Evolutionary conservation across 2,113 vertebrate genomes (phyloP).

Genomic region (Sturnus vulgaris): DNA sequence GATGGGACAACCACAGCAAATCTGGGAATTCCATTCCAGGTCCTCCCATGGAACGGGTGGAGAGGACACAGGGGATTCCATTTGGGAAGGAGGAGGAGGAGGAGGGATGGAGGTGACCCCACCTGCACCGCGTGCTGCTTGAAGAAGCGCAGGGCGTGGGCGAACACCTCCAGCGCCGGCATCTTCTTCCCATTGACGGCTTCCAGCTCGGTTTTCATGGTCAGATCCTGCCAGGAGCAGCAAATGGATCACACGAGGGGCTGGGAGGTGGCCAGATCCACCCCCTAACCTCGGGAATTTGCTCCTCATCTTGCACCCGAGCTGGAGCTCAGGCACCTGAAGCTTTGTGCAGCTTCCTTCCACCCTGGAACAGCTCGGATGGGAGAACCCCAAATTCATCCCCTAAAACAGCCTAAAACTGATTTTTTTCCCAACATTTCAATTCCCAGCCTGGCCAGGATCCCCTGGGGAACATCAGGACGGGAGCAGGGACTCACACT

Average conservation of each 20-base stretch:
- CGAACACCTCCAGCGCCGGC: slow-evolving; percentile 89
- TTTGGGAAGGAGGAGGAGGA: neutral
- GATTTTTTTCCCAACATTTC: neutral
- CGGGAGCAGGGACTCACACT: slow-evolving; percentile 70
- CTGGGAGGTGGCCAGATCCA: fast-evolving
- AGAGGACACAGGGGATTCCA: neutral
- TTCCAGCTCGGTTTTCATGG: slow-evolving; percentile 86
- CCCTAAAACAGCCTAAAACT: fast-evolving
- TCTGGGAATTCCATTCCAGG: neutral
- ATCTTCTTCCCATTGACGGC: slow-evolving; percentile 86
- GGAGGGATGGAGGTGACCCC: neutral
- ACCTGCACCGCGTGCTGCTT: slow-evolving; percentile 91
- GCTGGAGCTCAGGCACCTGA: neutral
- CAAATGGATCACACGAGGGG: fast-evolving
- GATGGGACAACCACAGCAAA: fast-evolving
- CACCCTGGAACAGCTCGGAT: fast-evolving
- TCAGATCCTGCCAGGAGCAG: slow-evolving; percentile 72
- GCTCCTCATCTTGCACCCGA: fast-evolving
- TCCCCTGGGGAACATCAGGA: fast-evolving
- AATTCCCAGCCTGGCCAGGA: neutral
- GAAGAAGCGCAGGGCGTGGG: slow-evolving; percentile 90
- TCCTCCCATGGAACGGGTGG: fast-evolving
- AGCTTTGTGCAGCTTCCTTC: fast-evolving
- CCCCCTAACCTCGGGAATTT: fast-evolving
- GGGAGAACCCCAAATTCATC: neutral